These are phyloP conservation scores for Phalacrocorax carbo DNA, from an alignment of 2,113 vertebrate species.

Conservation along the genomic window DNA sequence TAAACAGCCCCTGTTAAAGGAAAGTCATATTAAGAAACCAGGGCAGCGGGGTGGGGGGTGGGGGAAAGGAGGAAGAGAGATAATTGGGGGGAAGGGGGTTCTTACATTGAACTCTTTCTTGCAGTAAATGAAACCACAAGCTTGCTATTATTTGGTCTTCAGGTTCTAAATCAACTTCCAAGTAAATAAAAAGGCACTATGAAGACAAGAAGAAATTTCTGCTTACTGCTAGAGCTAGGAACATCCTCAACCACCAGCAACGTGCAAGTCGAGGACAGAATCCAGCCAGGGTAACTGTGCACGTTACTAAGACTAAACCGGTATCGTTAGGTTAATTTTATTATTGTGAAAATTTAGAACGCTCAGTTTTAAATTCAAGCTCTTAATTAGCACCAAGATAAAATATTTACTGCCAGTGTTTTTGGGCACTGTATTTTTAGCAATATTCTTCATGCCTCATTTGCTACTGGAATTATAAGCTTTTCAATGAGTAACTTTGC, in stretches of 20 bases:
- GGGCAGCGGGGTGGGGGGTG: not conserved
- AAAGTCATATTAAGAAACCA: not conserved
- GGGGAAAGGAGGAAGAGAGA: not conserved
- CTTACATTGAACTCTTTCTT: not conserved
- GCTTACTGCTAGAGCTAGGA: not conserved
- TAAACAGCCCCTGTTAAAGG: not conserved
- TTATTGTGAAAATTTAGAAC: constrained; percentile 21
- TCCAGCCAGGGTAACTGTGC: not conserved
- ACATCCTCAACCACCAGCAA: not conserved
- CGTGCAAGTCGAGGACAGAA: rapidly evolving
- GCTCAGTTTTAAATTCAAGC: constrained; percentile 50
- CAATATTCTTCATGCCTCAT: constrained; percentile 63
- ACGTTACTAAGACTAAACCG: not conserved
- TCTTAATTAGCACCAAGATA: constrained; percentile 62
- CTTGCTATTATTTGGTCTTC: not conserved
- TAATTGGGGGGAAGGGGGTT: not conserved
- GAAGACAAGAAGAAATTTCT: not conserved
- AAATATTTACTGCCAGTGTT: constrained; percentile 54
- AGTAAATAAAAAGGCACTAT: not conserved
- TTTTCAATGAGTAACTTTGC: constrained; percentile 40
- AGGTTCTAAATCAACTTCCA: not conserved
- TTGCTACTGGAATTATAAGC: constrained; percentile 57
- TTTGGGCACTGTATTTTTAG: constrained; percentile 6
- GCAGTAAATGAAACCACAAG: not conserved
- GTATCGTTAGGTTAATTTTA: not conserved